A percentile compares a stretch with the other conserved stretches of the same genome.
Evolutionary conservation across 2,113 vertebrate species (phyloP).

Genomic region (Chlamydotis undulata): DNA sequence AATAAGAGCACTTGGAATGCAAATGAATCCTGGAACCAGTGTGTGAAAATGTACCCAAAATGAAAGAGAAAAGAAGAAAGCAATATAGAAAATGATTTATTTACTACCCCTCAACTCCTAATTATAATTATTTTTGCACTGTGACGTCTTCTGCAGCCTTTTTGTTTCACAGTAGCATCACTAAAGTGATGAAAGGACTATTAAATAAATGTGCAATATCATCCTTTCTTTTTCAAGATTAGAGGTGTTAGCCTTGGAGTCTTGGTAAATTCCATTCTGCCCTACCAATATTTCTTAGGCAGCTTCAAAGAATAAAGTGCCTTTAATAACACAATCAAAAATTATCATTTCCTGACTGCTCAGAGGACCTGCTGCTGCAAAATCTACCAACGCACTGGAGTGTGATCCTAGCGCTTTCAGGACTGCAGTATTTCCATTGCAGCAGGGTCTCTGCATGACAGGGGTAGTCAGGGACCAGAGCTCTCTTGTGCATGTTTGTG

Average conservation of each 20-base stretch:
- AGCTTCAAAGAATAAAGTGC: neutral
- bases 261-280: neutral
- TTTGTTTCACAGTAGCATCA: constrained; percentile 17
- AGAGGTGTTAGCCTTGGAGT: neutral
- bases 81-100: constrained; percentile 41
- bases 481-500: neutral
- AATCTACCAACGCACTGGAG: neutral
- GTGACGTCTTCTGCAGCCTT: constrained; percentile 3
- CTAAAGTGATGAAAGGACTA: constrained; percentile 2
- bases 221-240: neutral
- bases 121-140: constrained; percentile 50
- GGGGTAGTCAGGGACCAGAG: neutral
- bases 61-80: constrained; percentile 51
- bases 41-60: constrained; percentile 21
- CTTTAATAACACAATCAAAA: neutral
- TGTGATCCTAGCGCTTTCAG: neutral
- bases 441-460: fast-evolving
- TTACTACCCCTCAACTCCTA: constrained; percentile 32
- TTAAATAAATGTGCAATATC: constrained; percentile 25
- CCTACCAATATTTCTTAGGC: neutral
- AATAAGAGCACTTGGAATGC: constrained; percentile 39
- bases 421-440: neutral
- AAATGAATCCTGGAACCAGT: constrained; percentile 28
- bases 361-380: neutral
- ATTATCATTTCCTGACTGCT: neutral